Evolutionary conservation across 2,888 invertebrate species (phyloP).

Genomic region (Drosophila tanythrix): DNA sequence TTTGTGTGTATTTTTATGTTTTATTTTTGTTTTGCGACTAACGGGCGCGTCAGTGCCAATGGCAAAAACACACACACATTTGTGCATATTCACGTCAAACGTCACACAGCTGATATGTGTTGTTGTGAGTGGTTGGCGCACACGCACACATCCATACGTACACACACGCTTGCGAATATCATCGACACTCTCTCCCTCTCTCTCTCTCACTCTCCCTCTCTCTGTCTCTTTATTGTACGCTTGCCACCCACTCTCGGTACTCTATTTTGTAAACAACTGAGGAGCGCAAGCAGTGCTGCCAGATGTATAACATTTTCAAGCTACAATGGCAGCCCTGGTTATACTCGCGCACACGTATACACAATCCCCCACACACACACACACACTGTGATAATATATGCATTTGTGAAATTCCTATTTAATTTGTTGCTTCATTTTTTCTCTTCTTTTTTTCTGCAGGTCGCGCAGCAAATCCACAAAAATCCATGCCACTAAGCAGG

Average conservation of each 20-base stretch:
- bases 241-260: constrained; percentile 44
- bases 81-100: constrained; percentile 48
- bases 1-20: constrained; percentile 39
- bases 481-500: constrained; percentile 35
- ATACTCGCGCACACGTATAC: constrained; percentile 34
- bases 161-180: constrained; percentile 38
- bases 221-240: constrained; percentile 16
- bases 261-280: constrained; percentile 72
- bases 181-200: constrained; percentile 22
- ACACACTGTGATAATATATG: constrained; percentile 31
- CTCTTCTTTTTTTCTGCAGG: constrained; percentile 41
- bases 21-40: constrained; percentile 57
- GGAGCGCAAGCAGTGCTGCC: constrained; percentile 58
- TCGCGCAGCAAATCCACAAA: constrained; percentile 10
- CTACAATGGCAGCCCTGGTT: constrained; percentile 57
- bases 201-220: not conserved
- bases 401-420: constrained; percentile 67
- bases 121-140: constrained; percentile 61
- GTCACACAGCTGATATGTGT: constrained; percentile 69
- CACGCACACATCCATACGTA: constrained; percentile 32
- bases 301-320: constrained; percentile 41
- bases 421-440: constrained; percentile 14
- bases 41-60: constrained; percentile 59
- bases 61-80: constrained; percentile 44
- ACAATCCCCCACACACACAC: constrained; percentile 12